Evolutionary conservation across 2,113 vertebrate genomes (phyloP), one percentile per base, ranked within the genome.

Genomic region (Geococcyx californianus): DNA sequence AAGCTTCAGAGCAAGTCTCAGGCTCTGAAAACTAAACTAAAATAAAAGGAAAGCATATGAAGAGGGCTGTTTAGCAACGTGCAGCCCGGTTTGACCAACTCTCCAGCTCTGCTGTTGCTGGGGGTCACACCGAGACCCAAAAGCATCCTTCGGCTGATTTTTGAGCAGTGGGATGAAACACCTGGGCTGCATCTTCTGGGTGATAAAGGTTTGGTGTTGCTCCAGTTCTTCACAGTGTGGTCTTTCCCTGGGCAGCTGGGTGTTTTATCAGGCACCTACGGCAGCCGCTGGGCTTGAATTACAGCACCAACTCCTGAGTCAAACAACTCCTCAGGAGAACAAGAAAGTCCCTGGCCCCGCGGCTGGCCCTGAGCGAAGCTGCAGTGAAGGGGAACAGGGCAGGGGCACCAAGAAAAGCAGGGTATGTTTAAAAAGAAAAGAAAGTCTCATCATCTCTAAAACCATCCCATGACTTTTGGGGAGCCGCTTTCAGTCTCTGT

Each of bases 221-320:
- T 47, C 42, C 68, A n/a, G 69, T 55, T 77, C 77, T 54, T 51
- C 10, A 18, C 44, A 73, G 84, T 1, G 2, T 18, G 44, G 69
- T 60, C 14, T 67, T 60, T 36, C 58, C 58, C 13, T 0, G 2
- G 24, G 18, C 34, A 16, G 59, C 51, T 0, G 6, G 51, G 58
- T 75, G 42, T 0, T 1, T 59, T 59, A n/a, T 38, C 63, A 49
- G 58, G 89, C 93, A 49, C 3, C 70, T 40, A 8, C 9, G 40
- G 55, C 93, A 82, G 79, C 91, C 68, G 10, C 75, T 36, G 89
- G 88, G 83, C 44, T 84, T 94, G 21, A 74, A 29, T 74, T 49
- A 64, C 77, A 96, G 95, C 93, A 96, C 93, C 95, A 96, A 87
- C 84, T 95, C 95, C 95, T 36, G 83, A 58, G 64, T 74, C 76